Evolutionary conservation across 1,140 invertebrate genomes (phyloP), one percentile per base, ranked within the genome.

Genomic region (Brachionus manjavacas): DNA sequence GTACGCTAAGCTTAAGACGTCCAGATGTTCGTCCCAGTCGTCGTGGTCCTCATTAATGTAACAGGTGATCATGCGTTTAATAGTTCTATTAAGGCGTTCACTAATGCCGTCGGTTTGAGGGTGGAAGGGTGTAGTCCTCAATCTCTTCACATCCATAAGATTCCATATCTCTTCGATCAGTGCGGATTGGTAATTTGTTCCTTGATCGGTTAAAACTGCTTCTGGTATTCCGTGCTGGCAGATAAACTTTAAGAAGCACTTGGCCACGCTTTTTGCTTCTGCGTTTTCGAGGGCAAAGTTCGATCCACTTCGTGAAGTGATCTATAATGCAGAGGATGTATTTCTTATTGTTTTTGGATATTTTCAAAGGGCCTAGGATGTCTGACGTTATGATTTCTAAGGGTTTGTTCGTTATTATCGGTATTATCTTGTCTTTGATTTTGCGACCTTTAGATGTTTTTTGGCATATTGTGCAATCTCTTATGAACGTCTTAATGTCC

Each of bases 151-250:
- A 23, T 79, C 46, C n/a, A 81, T 72, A 0, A 85, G 20, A 23
- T 74, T 52, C 52, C 86, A 86, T 11, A 86, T 46, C 76, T 87
- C 85, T 4, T 79, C 39, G 14, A 86, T 72, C 6, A 87, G 49
- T 7, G 41, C 6, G 52, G 74, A 68, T 64, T 85, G 80, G 55
- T 86, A 86, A 28, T 86, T 84, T 9, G 81, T 25, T 14, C 88
- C 89, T 84, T 88, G 87, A 81, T 90, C 88, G 0, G 88, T 84
- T 35, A 88, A 86, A 9, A 90, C 85, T 35, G 86, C 78, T 11
- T 86, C 41, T 3, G 89, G 89, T 1, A 87, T 85, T 7, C 90
- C 90, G 85, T 87, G 88, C 9, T 87, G 83, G 55, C 84, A 86
- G 35, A 91, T 79, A 8, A 87, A 83, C n/a, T 89, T 84, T 28